These are phyloP conservation scores for Mesembrinibis cayennensis DNA, from an alignment of 2,113 vertebrate species.

Conservation along the genomic window DNA sequence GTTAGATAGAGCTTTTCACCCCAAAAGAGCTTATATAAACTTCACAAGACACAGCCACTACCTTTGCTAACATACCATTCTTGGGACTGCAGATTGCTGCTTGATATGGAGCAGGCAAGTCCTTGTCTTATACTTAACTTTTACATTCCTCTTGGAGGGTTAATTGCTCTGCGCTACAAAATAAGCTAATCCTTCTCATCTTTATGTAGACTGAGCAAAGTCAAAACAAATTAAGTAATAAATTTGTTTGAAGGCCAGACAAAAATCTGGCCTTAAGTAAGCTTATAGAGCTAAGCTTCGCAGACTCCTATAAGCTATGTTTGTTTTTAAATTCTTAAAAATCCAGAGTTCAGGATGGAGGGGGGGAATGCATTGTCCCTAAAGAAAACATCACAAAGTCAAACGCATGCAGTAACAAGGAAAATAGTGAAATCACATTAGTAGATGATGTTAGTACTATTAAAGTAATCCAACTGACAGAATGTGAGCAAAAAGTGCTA, in stretches of 20 bases:
- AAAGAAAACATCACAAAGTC: background rate
- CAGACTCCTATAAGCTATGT: background rate
- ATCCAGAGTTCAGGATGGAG: background rate
- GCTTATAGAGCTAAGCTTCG: background rate
- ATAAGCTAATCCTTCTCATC: conserved; percentile 29
- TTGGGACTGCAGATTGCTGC: background rate
- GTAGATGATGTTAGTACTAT: background rate
- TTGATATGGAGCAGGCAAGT: background rate
- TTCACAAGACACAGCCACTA: background rate
- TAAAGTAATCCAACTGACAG: background rate
- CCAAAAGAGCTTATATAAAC: background rate
- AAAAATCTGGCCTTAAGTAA: conserved; percentile 30
- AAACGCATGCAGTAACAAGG: background rate
- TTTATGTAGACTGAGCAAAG: conserved; percentile 3
- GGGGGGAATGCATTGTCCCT: accelerated
- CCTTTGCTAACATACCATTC: background rate
- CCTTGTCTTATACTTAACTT: background rate
- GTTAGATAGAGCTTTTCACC: background rate
- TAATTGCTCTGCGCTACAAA: background rate
- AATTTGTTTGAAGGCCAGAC: conserved; percentile 5
- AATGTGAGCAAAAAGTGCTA: background rate
- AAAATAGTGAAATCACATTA: background rate
- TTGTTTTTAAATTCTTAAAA: too few species aligned
- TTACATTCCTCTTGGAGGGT: background rate
- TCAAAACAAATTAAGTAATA: background rate